Base-by-base conservation (phyloP, 1,140 invertebrate species). In the Lanistes nyassanus region DNA sequence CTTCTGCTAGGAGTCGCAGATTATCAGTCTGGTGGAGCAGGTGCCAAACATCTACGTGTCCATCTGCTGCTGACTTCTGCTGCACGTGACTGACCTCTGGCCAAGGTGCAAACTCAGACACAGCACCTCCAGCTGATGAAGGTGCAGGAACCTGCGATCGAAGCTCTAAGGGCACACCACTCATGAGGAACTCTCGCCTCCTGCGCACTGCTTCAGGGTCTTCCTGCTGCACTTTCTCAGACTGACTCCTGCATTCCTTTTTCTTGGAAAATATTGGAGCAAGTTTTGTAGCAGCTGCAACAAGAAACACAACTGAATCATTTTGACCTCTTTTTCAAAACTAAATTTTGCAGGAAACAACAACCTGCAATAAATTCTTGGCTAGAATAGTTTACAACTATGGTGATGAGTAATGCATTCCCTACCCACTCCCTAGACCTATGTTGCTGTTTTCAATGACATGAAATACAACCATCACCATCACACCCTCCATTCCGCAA, bases 121-220 rank as follows among this genome's bases (percentile, higher is more conserved):
- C 26, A 3, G 70, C 31, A 4, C 53, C 56, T 31, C 42, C 36
- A 5, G 42, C 62, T 36, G 53, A 39, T 7, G 74, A 34, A 34
- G 29, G 56, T 16, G 51, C 56, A 21, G 65, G 47, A n/a, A 69
- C 69, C 51, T 81, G 82, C 23, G 77, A 73, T 56, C 81, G 82
- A 21, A 86, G 64, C 60, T 82, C 81, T 3, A 83, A 82, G 56
- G 86, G 84, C 3, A 87, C 77, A 19, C 84, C 84, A 76, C 86
- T 86, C 81, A 84, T 83, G 13, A 87, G 74, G 71, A 87, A 86
- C 19, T 81, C 81, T 69, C 80, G 75, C 72, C 80, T 81, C 31
- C 73, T 36, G n/a, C 80, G 78, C 16, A 79, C 67, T 39, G 76
- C 74, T 67, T 84, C 84, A 62, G 81, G 77, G 74, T 84, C 83